Base-by-base conservation (phyloP, 2,113 vertebrate species). In the Scomber japonicus region DNA sequence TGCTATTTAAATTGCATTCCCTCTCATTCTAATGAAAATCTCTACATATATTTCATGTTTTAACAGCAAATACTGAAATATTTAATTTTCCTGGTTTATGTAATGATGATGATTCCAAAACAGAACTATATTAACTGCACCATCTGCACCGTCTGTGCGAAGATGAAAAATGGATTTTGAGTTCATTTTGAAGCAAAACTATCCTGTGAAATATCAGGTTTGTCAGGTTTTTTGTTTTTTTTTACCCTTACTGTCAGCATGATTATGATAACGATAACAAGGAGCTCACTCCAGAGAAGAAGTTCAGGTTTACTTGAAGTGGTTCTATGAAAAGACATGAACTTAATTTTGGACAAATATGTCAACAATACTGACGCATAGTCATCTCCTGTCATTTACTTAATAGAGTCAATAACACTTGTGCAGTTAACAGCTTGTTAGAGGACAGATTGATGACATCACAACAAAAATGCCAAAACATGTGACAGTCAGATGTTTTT, bases 401-500 rank as follows among this genome's bases (percentile, higher is more conserved):
- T 31, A 31, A 56, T 12, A 45, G 9, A 64, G 59, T 35, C 48
- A 27, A n/a, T 1, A 15, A 35, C 48, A 21, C 3, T 15, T 49
- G 53, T 66, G 14, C 15, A 44, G 15, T 19, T 55, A 11, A 81
- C 3, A 65, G n/a, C 24, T 2, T 27, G 24, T 27, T 27, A 0
- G 66, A 65, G 16, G 64, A 31, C 55, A 49, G 19, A 40, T 10
- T 65, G 59, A 70, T 59, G 56, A 64, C 49, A 64, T 45, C 55
- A 46, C 55, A 57, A 12, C 35, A 81, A 72, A 16, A 63, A 63
- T n/a, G 16, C 0, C 4, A 5, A 3, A 66, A 75, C 21, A 5
- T 10, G 12, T 53, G 63, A 24, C 5, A 21, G 55, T 57, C 40
- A 54, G 56, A 27, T n/a, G 24, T 27, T 27, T 27, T 27, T 27